Base-by-base conservation (phyloP, 2,113 vertebrate genomes). In the Gasterosteus nipponicus region DNA sequence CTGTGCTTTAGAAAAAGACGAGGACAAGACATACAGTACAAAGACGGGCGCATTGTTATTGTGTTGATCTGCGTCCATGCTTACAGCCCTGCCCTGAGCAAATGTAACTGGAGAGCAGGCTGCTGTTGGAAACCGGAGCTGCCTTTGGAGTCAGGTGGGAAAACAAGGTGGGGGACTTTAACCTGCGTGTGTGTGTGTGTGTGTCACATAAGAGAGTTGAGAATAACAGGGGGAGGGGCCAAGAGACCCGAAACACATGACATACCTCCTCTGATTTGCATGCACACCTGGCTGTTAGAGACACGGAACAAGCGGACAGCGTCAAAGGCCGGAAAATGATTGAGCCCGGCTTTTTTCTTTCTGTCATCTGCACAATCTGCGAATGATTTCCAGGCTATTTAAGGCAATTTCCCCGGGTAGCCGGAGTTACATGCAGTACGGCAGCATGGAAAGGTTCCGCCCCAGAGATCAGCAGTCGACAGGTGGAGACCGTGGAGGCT, bases 81-180 rank as follows among this genome's bases (percentile, higher is more conserved):
- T 69, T 14, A 12, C 67, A 73, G 80, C 64, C 77, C 68, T 84
- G 77, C 86, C 85, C 82, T 90, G 71, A 82, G 88, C 82, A 93
- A 92, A 92, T 91, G 93, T 87, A 94, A 93, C 89, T 60, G 60
- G 92, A 93, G 92, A 93, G 69, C 69, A 29, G 73, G 56, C 73
- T 88, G 90, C 92, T 89, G 87, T 77, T 93, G 87, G 91, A 94
- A 93, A 94, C 92, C 82, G 68, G 82, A 92, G 89, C 88, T 81
- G 80, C 77, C 76, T 71, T 80, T 77, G 77, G 75, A 85, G 81
- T 86, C 87, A 88, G 87, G 83, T 87, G 82, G 84, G 83, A 91
- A 90, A 90, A 92, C 82, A 85, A 89, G 76, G 87, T 82, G 19
- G 77, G 89, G 78, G 82, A 89, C 84, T 91, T 89, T 92, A 92